Percentiles rank a stretch among this genome's conserved stretches.
Evolutionary conservation across 2,797 vertebrate genomes (phyloP).

Genomic region (Nyctibius grandis): DNA sequence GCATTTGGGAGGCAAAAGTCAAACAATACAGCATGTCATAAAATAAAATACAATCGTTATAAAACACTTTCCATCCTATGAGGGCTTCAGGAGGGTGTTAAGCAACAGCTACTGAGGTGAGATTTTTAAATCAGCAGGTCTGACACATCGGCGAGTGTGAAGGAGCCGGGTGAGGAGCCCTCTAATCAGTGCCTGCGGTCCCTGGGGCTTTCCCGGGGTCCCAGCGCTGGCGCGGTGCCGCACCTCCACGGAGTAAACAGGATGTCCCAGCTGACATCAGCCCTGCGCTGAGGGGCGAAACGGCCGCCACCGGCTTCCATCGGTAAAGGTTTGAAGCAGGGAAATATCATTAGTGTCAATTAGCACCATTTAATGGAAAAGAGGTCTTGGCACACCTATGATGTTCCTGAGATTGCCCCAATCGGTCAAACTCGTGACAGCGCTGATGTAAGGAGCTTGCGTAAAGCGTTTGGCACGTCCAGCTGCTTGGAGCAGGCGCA

Average conservation of each 20-base stretch:
- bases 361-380: neutral
- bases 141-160: neutral
- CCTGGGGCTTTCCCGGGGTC: constrained; percentile 28
- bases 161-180: neutral
- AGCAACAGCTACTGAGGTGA: constrained; percentile 18
- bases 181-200: neutral
- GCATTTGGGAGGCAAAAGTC: neutral
- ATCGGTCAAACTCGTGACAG: neutral
- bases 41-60: neutral
- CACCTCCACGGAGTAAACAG: constrained; percentile 44
- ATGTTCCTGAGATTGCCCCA: neutral
- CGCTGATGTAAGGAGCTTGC: neutral
- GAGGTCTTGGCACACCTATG: neutral
- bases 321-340: neutral
- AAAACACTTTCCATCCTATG: neutral
- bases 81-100: constrained; percentile 16
- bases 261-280: constrained; percentile 58
- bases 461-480: neutral
- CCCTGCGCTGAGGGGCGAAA: neutral
- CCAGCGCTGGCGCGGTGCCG: neutral
- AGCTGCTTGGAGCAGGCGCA: neutral
- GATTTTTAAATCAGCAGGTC: neutral
- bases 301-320: neutral
- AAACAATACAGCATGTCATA: neutral
- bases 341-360: constrained; percentile 31